Evolutionary conservation across 2,113 vertebrate genomes (phyloP), one percentile per base, ranked within the genome.

Genomic region (Mus pahari): DNA sequence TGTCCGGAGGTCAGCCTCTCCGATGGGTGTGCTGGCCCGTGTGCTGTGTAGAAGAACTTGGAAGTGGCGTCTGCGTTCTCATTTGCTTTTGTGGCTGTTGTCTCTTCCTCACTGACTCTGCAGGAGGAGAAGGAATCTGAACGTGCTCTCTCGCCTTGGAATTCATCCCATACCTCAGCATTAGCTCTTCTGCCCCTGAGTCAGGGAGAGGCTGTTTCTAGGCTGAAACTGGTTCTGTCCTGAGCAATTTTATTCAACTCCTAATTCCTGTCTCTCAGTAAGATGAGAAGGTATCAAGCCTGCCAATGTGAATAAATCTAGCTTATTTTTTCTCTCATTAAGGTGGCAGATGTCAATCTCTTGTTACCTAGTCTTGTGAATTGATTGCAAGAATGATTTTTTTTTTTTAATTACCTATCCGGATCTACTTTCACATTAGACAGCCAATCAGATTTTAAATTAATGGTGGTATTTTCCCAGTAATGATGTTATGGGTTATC

Each of bases 371-470:
- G 58, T 58, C 97, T 94, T 94, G 39, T 71, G 66, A 84, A 42
- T 87, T 94, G 39, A 33, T 93, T 74, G 11, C 31, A 11, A 60
- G 78, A 39, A 10, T 64, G 50, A 81, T 94, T 94, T 93, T 64
- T 26, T 17, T 64, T 70, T 71, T 71, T 7, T 58, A 96, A 96
- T 81, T 60, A 42, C 24, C 64, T 70, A 11, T 3, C 82, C 14
- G 1, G 19, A 2, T 90, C 33, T 90, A 39, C 19, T 93, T 96
- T 79, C 28, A 74, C 58, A 78, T 33, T 55, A 92, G 68, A 82
- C 14, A 62, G 48, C 48, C 36, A 96, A 10, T 97, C 86, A 86
- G 50, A 66, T 91, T 95, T 94, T 28, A 83, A 81, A 90, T 87
- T 31, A 68, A 91, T 88, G 82, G 24, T 48, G 58, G 77, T 53